Evolutionary conservation across 1,140 invertebrate genomes (phyloP).

Genomic region (Asbolus verrucosus): DNA sequence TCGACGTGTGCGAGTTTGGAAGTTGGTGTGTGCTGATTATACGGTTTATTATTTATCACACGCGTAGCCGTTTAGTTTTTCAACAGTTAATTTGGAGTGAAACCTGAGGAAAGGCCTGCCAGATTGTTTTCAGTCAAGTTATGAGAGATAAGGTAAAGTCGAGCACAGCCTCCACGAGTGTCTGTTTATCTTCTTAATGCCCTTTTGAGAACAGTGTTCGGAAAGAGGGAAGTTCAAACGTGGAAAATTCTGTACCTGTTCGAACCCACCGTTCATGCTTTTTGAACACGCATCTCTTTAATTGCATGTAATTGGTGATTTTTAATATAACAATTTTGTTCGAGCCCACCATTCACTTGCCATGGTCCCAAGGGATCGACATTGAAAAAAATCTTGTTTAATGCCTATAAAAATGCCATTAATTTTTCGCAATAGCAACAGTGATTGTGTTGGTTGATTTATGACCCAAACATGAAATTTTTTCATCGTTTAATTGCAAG

Average conservation of each 20-base stretch:
- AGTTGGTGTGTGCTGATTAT: slow-evolving; percentile 37
- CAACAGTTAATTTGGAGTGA: slow-evolving; percentile 3
- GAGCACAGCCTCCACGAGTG: not conserved
- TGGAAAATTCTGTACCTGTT: not conserved
- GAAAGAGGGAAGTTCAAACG: slow-evolving; percentile 23
- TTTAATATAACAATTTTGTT: too few species aligned
- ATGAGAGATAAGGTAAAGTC: slow-evolving; percentile 39
- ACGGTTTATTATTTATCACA: slow-evolving; percentile 29
- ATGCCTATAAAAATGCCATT: too few species aligned
- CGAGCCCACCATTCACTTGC: too few species aligned
- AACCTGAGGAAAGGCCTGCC: not conserved
- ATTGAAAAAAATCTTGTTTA: too few species aligned
- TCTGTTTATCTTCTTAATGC: slow-evolving; percentile 32
- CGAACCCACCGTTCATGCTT: too few species aligned
- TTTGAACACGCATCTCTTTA: not conserved
- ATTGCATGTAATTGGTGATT: not conserved
- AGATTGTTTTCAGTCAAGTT: slow-evolving; percentile 31
- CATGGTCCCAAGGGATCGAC: too few species aligned
- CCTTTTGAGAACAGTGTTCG: slow-evolving; percentile 28
- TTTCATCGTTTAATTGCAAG: not conserved
- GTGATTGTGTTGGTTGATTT: too few species aligned
- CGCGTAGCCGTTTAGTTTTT: slow-evolving; percentile 19
- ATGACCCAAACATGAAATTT: not conserved
- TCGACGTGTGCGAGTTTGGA: slow-evolving; percentile 52
- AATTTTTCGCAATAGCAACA: too few species aligned